Percentiles rank a stretch among this genome's conserved stretches.
Conservation (phyloP, 2,797 vertebrate species). For the Sciaenops ocellatus region DNA sequence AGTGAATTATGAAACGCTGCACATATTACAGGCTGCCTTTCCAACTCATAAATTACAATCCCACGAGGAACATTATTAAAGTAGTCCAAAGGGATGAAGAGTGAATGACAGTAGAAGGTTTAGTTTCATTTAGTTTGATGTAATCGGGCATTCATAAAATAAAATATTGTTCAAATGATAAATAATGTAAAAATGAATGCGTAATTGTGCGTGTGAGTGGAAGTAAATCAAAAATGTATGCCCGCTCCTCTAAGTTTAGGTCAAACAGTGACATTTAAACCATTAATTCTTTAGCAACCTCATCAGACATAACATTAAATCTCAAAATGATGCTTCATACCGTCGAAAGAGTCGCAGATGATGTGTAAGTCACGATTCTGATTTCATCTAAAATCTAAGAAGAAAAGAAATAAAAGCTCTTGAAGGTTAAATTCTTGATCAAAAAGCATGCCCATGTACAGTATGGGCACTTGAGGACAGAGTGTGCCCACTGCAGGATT, state of each 20-base stretch:
- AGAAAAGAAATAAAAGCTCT: background rate
- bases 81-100: constrained; percentile 29
- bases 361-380: constrained; percentile 14
- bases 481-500: constrained; percentile 42
- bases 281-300: background rate
- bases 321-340: background rate
- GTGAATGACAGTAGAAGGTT: constrained; percentile 15
- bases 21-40: constrained; percentile 47
- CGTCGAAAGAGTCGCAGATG: background rate
- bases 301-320: background rate
- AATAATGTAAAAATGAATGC: background rate
- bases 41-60: constrained; percentile 62
- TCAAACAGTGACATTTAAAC: background rate
- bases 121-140: constrained; percentile 18
- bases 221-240: background rate
- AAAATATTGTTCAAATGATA: constrained; percentile 3
- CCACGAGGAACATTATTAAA: constrained; percentile 50
- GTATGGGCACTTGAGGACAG: constrained; percentile 58
- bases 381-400: constrained; percentile 9
- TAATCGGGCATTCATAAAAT: background rate
- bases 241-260: background rate
- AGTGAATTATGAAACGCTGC: constrained; percentile 66
- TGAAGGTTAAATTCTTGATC: constrained; percentile 31
- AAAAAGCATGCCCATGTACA: constrained; percentile 2
- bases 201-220: background rate